Conservation (phyloP, 2,113 vertebrate species). For the Phrynocephalus versicolor region DNA sequence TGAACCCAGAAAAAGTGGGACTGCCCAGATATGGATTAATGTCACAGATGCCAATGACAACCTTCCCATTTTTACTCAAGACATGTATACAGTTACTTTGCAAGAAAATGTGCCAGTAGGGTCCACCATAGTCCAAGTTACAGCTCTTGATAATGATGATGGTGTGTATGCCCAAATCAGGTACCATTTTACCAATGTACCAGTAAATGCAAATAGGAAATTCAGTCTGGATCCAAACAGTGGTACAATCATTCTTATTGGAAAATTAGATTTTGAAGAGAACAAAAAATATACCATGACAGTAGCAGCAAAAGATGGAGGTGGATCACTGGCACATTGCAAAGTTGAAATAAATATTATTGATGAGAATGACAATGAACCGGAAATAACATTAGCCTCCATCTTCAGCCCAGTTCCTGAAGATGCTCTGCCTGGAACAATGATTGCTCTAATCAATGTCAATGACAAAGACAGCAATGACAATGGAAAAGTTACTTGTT, state of each 20-base stretch:
- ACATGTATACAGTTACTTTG: not conserved
- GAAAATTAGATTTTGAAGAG: not conserved
- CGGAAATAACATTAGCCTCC: not conserved
- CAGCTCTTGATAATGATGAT: not conserved
- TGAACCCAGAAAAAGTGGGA: not conserved
- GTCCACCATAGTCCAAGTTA: not conserved
- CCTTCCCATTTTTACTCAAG: not conserved
- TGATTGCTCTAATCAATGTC: not conserved
- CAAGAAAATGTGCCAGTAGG: not conserved
- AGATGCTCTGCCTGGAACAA: not conserved
- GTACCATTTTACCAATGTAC: not conserved
- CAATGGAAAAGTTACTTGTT: not conserved
- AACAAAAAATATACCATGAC: not conserved
- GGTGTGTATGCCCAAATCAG: not conserved
- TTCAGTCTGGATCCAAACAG: not conserved
- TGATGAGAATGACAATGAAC: constrained; percentile 12
- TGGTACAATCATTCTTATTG: not conserved
- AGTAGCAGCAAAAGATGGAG: constrained; percentile 2
- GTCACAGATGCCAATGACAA: constrained; percentile 1
- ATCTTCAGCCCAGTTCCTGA: not conserved
- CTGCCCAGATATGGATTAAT: not conserved
- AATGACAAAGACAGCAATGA: not conserved
- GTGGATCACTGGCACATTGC: not conserved
- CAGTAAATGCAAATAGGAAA: not conserved
- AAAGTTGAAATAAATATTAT: not conserved